A percentile compares a stretch with the other conserved stretches of the same genome.
Conservation (phyloP, 2,888 invertebrate genomes). For the Loripinus fragilis region DNA sequence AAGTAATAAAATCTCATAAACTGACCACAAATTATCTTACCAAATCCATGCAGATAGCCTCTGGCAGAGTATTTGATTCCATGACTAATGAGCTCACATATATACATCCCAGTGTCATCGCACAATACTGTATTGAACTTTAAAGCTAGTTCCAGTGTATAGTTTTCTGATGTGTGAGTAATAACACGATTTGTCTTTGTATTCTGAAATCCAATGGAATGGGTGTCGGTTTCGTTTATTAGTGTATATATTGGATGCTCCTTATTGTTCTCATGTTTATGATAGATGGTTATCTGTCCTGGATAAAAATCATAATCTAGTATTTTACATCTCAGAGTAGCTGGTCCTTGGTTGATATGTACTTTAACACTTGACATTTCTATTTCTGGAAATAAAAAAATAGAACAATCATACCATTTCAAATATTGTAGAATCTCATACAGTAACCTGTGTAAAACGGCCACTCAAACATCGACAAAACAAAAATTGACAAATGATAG, state of each 20-base stretch:
- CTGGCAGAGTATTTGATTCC: slow-evolving; percentile 16
- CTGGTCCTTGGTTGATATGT: background rate
- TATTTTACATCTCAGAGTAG: background rate
- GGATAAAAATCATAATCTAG: background rate
- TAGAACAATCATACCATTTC: no score
- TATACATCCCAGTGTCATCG: slow-evolving; percentile 30
- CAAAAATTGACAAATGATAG: no score
- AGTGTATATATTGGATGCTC: background rate
- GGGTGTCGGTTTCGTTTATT: background rate
- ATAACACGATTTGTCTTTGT: background rate
- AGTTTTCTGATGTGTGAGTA: background rate
- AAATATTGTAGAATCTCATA: no score
- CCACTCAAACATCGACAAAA: no score
- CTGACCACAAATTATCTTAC: slow-evolving; percentile 9
- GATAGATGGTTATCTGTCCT: background rate
- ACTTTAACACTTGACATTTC: background rate
- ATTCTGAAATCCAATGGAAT: background rate
- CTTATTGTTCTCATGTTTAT: background rate
- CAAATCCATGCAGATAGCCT: slow-evolving; percentile 21
- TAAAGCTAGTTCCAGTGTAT: slow-evolving; percentile 15
- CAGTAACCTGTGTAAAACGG: no score
- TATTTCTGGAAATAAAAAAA: no score
- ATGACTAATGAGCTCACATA: slow-evolving; percentile 23
- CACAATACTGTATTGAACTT: slow-evolving; percentile 33
- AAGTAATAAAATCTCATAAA: no score